phyloP scores from a whole-genome alignment of 2,113 vertebrate species.

The Ophiodon elongatus region DNA sequence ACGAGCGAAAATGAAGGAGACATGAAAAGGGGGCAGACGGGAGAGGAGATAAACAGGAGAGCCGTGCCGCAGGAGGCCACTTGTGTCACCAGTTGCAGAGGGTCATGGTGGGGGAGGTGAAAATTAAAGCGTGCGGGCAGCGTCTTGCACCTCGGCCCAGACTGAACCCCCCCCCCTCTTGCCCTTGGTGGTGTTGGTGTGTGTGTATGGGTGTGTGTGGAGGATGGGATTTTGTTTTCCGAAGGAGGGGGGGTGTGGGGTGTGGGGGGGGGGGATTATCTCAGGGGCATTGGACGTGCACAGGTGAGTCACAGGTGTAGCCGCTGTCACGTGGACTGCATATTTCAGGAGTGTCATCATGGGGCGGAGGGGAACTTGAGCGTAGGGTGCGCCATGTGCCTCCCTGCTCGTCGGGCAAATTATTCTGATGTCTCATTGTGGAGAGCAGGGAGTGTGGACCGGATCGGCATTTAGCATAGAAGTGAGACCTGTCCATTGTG shows the following conservation, averaged over 20 bases:
- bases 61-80: slow-evolving; percentile 65
- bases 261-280: slow-evolving; percentile 42
- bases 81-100: slow-evolving; percentile 72
- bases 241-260: slow-evolving; percentile 29
- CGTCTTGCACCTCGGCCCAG: slow-evolving; percentile 81
- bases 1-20: slow-evolving; percentile 16
- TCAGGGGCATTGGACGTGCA: slow-evolving; percentile 55
- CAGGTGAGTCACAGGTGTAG: slow-evolving; percentile 78
- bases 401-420: slow-evolving; percentile 67
- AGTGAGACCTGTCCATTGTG: slow-evolving; percentile 51
- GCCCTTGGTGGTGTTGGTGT: slow-evolving; percentile 36
- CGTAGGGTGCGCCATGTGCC: slow-evolving; percentile 55
- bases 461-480: slow-evolving; percentile 10
- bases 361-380: slow-evolving; percentile 63
- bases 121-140: slow-evolving; percentile 81
- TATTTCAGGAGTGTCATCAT: slow-evolving; percentile 71
- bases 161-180: slow-evolving; percentile 38
- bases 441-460: slow-evolving; percentile 48
- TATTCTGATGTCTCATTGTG: slow-evolving; percentile 71
- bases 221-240: slow-evolving; percentile 9
- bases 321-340: slow-evolving; percentile 60
- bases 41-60: slow-evolving; percentile 50
- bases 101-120: slow-evolving; percentile 80
- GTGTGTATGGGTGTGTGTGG: slow-evolving; percentile 9
- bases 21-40: slow-evolving; percentile 37